Evolutionary conservation across 2,113 vertebrate genomes (phyloP).

Genomic region (Phodopus roborovskii): DNA sequence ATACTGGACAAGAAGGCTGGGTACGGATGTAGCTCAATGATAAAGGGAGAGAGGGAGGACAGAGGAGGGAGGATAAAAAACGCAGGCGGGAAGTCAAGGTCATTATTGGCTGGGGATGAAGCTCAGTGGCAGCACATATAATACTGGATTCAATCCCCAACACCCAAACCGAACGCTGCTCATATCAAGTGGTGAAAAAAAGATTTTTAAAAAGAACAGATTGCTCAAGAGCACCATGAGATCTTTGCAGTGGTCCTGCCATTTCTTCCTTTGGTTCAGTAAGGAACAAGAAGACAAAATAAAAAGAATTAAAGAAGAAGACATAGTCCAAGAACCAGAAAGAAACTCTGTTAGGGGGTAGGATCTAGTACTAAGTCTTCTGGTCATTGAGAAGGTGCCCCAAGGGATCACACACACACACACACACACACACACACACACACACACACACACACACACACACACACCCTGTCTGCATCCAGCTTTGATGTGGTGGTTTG

Average conservation of each 20-base stretch:
- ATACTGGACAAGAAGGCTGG: not conserved
- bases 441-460: fast-evolving
- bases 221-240: not conserved
- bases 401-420: not conserved
- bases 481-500: not conserved
- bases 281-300: not conserved
- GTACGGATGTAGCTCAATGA: not conserved
- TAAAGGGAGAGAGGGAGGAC: not conserved
- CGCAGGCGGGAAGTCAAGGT: not conserved
- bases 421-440: fast-evolving
- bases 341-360: not conserved
- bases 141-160: not conserved
- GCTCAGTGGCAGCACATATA: not conserved
- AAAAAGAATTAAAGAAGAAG: not conserved
- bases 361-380: not conserved
- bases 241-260: not conserved
- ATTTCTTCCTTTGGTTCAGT: not conserved
- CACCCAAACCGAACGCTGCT: not conserved
- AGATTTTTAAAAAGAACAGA: not conserved
- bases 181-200: not conserved
- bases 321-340: not conserved
- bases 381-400: not conserved
- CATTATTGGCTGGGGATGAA: not conserved
- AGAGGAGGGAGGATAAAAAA: not conserved
- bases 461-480: too few relatives aligned